phyloP scores from a whole-genome alignment of 2,113 vertebrate species.

The Ceuthmochares aereus region DNA sequence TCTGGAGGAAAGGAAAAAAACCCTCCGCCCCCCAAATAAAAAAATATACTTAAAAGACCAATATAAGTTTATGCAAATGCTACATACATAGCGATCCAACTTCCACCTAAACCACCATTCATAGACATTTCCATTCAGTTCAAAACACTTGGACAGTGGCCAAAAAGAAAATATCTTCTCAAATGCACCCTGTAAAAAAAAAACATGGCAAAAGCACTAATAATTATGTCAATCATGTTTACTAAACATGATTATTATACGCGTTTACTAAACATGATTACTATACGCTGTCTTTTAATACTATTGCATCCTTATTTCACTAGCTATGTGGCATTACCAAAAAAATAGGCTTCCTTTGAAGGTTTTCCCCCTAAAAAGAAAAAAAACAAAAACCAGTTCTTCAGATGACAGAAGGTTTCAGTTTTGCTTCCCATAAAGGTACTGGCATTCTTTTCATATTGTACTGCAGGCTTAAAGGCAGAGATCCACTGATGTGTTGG shows the following conservation, averaged over 20 bases:
- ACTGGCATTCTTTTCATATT: rapidly evolving
- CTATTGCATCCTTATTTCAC: not conserved
- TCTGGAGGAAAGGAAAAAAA: not conserved
- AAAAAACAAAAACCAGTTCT: not conserved
- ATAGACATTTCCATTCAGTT: slow-evolving; percentile 90
- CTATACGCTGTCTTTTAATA: not conserved
- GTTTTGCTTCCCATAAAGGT: not conserved
- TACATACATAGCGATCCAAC: slow-evolving; percentile 92
- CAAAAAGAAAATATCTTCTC: slow-evolving; percentile 93
- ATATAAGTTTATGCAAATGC: not conserved
- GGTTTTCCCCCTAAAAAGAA: too few relatives aligned
- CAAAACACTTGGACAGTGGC: slow-evolving; percentile 93
- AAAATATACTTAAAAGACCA: not conserved
- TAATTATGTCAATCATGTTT: not conserved
- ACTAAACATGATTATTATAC: not conserved
- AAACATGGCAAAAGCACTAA: not conserved
- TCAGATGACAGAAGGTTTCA: not conserved
- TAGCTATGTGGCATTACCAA: not conserved
- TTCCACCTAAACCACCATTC: slow-evolving; percentile 99
- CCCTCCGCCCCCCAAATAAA: not conserved
- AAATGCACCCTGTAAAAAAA: slow-evolving; percentile 85
- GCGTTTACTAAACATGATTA: not conserved
- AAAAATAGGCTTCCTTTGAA: not conserved
- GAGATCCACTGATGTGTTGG: rapidly evolving
- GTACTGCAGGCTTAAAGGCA: not conserved